Evolutionary conservation across 1,140 invertebrate genomes (phyloP), one percentile per base, ranked within the genome.

Genomic region (Drosophila novamexicana): DNA sequence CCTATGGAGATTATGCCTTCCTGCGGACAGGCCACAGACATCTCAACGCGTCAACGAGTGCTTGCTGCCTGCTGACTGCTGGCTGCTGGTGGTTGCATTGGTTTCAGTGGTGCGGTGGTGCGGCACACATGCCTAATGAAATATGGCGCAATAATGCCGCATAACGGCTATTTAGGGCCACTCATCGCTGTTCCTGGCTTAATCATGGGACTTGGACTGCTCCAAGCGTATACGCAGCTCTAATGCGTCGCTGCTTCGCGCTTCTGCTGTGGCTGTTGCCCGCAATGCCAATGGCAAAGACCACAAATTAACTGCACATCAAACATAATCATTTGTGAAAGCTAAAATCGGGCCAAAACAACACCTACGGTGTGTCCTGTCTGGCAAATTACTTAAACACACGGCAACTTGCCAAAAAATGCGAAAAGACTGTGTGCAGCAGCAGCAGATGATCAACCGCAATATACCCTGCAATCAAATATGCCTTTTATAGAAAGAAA

Each of bases 1-100:
- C 85, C 90, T 91, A 91, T 91, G 91, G 89, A 91, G 89, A 91
- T 91, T 91, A 91, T 88, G 85, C 81, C 75, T 76, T 86, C 75
- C 66, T 50, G 50, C 18, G 65, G 69, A 78, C 68, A 69, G 79
- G 68, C 69, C 45, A 42, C 63, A 71, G 54, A 57, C 39, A 32
- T 63, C 50, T 76, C 62, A 63, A 40, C 37, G 57, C 57, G 57
- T 59, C 42, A 59, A 47, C 42, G 44, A 34, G 14, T 42, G 8
- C 44, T 42, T 49, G 9, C 49, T 56, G 39, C n/a, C 47, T 10
- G n/a, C 56, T 34, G 9, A 49, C 16, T 59, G 37, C 10, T 56
- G 18, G 32, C 10, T 56, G 34, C 16, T 44, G 37, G 45, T 32
- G 18, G 16, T 58, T 22, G 18, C 1, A 7, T 12, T 44, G 54